Evolutionary conservation across 2,113 vertebrate genomes (phyloP).

Genomic region (Baryphthengus martii): DNA sequence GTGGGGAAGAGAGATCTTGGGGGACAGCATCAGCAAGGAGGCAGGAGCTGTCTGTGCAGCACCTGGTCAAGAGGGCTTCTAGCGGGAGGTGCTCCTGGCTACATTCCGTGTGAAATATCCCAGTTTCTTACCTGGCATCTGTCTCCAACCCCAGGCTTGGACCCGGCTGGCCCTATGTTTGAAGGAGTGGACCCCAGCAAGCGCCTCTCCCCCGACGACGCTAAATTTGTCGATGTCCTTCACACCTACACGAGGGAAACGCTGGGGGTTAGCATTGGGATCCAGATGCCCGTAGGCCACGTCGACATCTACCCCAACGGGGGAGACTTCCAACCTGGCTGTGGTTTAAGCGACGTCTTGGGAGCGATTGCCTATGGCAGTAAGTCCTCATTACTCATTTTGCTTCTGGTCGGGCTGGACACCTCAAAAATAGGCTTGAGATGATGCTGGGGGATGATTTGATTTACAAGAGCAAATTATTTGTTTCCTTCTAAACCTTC

Average conservation of each 20-base stretch:
- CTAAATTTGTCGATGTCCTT: slow-evolving; percentile 93
- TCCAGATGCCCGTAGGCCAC: slow-evolving; percentile 92
- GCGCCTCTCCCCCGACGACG: slow-evolving; percentile 92
- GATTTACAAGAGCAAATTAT: neutral
- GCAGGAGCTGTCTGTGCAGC: neutral
- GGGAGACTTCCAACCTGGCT: slow-evolving; percentile 93
- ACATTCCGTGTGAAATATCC: neutral
- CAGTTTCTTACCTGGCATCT: neutral
- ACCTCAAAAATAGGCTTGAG: neutral
- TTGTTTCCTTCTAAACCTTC: neutral
- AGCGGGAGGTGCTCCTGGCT: neutral
- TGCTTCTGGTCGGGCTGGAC: neutral
- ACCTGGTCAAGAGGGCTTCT: neutral
- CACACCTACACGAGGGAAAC: slow-evolving; percentile 91
- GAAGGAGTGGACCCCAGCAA: slow-evolving; percentile 81
- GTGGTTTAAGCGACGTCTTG: slow-evolving; percentile 82
- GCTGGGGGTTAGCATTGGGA: slow-evolving; percentile 93
- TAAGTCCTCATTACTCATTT: slow-evolving; percentile 70
- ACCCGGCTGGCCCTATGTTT: slow-evolving; percentile 97
- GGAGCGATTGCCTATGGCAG: slow-evolving; percentile 82
- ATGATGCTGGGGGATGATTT: neutral
- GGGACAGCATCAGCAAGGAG: fast-evolving
- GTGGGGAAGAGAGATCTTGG: neutral
- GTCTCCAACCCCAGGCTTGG: slow-evolving; percentile 78
- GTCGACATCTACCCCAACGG: slow-evolving; percentile 95